Evolutionary conservation across 2,888 invertebrate genomes (phyloP).

Genomic region (Seladonia tumulorum): DNA sequence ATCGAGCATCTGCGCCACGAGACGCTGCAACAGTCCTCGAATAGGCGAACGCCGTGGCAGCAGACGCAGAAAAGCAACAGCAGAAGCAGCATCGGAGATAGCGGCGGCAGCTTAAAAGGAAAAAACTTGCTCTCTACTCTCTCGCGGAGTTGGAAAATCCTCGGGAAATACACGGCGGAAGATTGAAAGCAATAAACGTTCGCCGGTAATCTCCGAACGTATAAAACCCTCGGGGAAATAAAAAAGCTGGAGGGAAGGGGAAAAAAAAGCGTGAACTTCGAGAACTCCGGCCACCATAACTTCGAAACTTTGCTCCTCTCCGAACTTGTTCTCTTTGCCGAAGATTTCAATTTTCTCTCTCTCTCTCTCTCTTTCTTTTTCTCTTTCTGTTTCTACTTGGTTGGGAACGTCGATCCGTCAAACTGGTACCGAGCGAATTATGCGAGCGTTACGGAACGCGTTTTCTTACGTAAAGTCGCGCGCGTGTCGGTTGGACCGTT

Average conservation of each 20-base stretch:
- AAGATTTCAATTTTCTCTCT: not conserved
- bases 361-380: not conserved
- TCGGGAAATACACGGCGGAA: not conserved
- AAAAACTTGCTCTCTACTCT: not conserved
- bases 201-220: constrained; percentile 3
- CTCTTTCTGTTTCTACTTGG: not conserved
- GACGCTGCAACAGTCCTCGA: not conserved
- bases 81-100: not conserved
- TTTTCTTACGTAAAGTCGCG: constrained; percentile 21
- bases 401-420: constrained; percentile 16
- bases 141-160: not conserved
- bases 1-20: constrained; percentile 1
- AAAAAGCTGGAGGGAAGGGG: not conserved
- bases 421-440: constrained; percentile 1
- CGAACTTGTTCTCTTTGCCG: not conserved
- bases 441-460: constrained; percentile 13
- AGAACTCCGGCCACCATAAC: constrained; percentile 1
- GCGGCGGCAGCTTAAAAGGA: not conserved
- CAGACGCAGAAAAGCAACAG: not conserved
- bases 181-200: constrained; percentile 17
- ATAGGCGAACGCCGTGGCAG: not conserved
- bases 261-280: not conserved
- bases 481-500: constrained; percentile 9
- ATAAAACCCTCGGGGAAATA: constrained; percentile 10
- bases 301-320: not conserved